A percentile compares a stretch with the other conserved stretches of the same genome.
phyloP scores from a whole-genome alignment of 2,888 invertebrate genomes.

The Mythimna albipuncta region DNA sequence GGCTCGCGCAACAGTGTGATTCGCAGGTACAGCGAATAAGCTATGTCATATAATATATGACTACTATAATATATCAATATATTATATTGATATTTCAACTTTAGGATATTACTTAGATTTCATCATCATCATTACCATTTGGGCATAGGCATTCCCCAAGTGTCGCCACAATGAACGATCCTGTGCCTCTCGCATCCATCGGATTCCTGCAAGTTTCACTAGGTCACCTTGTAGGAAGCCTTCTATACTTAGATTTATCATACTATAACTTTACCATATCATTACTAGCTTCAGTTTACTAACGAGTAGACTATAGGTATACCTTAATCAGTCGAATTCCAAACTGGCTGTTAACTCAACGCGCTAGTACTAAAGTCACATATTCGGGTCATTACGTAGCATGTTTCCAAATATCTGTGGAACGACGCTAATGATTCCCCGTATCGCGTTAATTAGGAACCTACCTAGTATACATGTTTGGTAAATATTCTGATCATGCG shows the following conservation, averaged over 20 bases:
- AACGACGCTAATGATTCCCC: constrained; percentile 39
- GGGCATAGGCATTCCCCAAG: too few species aligned
- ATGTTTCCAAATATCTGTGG: constrained; percentile 37
- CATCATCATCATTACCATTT: too few species aligned
- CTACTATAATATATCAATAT: too few species aligned
- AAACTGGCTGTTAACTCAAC: constrained; percentile 20
- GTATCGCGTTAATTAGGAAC: constrained; percentile 34
- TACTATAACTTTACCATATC: not conserved
- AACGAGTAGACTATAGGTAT: not conserved
- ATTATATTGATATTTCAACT: too few species aligned
- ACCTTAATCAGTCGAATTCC: constrained; percentile 8
- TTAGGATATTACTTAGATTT: not conserved
- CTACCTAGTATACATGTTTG: constrained; percentile 19
- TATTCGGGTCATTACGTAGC: constrained; percentile 45
- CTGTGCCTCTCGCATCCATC: too few species aligned
- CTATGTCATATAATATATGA: too few species aligned
- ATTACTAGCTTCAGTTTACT: not conserved
- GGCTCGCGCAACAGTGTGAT: too few species aligned
- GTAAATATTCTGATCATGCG: constrained; percentile 20
- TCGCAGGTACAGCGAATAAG: too few species aligned
- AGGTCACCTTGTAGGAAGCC: too few species aligned
- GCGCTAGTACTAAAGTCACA: constrained; percentile 31
- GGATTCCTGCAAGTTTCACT: too few species aligned
- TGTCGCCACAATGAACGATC: too few species aligned
- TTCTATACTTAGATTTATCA: not conserved